Percentiles rank a stretch among this genome's conserved stretches.
Evolutionary conservation across 2,888 invertebrate species (phyloP).

Genomic region (Smittia sp.): DNA sequence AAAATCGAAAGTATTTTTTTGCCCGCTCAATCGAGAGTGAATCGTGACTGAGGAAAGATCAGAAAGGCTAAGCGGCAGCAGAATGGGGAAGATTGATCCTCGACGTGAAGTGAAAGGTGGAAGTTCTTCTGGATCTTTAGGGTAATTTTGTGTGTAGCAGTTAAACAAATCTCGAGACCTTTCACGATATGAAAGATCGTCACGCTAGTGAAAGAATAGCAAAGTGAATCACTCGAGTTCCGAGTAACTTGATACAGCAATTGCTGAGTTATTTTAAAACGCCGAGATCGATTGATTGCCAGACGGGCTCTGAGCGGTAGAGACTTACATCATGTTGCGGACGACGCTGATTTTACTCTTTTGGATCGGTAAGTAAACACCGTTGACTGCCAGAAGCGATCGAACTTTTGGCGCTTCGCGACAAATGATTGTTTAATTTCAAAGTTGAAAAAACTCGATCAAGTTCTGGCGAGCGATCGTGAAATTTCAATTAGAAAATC

Average conservation of each 20-base stretch:
- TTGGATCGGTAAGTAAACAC: slow-evolving; percentile 4
- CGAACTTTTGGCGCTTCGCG: background rate
- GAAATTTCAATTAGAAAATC: slow-evolving; percentile 1
- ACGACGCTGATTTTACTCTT: background rate
- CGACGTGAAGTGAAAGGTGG: background rate
- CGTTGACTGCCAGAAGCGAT: background rate
- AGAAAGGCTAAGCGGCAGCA: background rate
- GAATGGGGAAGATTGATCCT: background rate
- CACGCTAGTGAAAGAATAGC: background rate
- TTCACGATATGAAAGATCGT: background rate
- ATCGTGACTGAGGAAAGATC: background rate
- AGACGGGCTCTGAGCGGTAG: background rate
- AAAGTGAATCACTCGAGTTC: background rate
- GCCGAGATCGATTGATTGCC: background rate
- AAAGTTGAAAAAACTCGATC: slow-evolving; percentile 6
- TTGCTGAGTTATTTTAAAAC: slow-evolving; percentile 2
- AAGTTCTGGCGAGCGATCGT: slow-evolving; percentile 1
- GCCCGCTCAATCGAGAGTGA: background rate
- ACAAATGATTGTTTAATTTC: slow-evolving; percentile 15
- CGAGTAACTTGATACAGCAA: background rate
- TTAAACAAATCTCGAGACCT: background rate
- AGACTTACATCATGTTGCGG: background rate
- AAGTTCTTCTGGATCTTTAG: background rate
- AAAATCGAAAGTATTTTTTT: slow-evolving; percentile 9
- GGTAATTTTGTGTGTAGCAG: background rate